Base-by-base conservation (phyloP, 1,140 invertebrate genomes). In the Diorhabda carinulata region DNA sequence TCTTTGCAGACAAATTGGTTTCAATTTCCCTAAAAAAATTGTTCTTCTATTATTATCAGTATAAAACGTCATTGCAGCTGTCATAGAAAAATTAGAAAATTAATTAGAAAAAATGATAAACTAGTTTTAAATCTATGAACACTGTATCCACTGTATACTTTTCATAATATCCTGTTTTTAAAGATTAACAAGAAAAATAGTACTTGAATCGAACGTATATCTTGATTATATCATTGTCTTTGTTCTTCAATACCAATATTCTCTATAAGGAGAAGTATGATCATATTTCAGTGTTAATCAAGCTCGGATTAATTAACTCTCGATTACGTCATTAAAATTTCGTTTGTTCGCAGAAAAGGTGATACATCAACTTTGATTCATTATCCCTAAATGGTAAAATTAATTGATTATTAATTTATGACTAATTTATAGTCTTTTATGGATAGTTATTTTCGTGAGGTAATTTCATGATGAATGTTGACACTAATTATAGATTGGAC, bases 271-370 rank as follows among this genome's bases (percentile, higher is more conserved):
- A 52, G 6, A 52, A 52, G 47, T n/a, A 52, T n/a, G 47, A 6
- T n/a, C 47, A 52, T 52, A 52, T 52, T 52, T 52, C 47, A n/a
- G 47, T 52, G 6, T 52, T 52, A 52, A 52, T 52, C n/a, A n/a
- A 52, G 2, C 47, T 6, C 6, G 3, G 3, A 52, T 52, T 52
- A 52, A 4, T 52, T 52, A 52, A 25, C 25, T 52, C n/a, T 8
- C n/a, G 47, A 52, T 52, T 52, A 52, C 47, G 47, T 52, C 47
- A 52, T 52, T n/a, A 52, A 52, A 52, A 52, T 52, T 52, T 52
- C 47, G 47, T 6, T 8, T 52, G 47, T 52, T 8, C 6, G 47
- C 47, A 52, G 47, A 52, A 52, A 52, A 52, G 47, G 47, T 52
- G 6, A 52, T 52, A 6, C 47, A 3, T 52, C 47, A 52, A 52